Conservation (phyloP, 2,113 vertebrate genomes). For the Odontesthes bonariensis region DNA sequence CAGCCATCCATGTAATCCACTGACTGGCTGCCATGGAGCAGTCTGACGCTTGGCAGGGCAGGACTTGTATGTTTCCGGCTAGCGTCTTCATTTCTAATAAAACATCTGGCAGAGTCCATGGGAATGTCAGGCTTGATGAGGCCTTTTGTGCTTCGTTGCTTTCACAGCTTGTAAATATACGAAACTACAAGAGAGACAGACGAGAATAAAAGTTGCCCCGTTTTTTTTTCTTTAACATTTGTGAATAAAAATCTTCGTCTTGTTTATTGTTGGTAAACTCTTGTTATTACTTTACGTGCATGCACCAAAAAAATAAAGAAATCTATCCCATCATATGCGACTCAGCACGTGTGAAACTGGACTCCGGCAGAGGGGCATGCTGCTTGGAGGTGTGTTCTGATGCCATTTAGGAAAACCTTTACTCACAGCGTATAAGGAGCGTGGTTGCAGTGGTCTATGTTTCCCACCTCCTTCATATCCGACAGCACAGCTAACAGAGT, state of each 20-base stretch:
- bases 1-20: slow-evolving; percentile 30
- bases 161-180: slow-evolving; percentile 48
- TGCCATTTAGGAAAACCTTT: neutral
- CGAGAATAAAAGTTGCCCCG: neutral
- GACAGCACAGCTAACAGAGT: neutral
- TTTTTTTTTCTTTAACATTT: neutral
- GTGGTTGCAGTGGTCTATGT: neutral
- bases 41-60: slow-evolving; percentile 20
- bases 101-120: slow-evolving; percentile 47
- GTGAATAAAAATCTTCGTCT: neutral
- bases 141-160: slow-evolving; percentile 40
- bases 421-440: slow-evolving; percentile 1
- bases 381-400: neutral
- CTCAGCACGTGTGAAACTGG: no score
- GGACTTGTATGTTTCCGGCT: slow-evolving; percentile 37
- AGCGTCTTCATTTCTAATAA: slow-evolving; percentile 46
- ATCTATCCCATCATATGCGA: no score
- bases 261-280: neutral
- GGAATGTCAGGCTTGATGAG: slow-evolving; percentile 47
- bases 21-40: slow-evolving; percentile 23
- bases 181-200: slow-evolving; percentile 19
- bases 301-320: no score
- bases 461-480: slow-evolving; percentile 2
- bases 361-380: no score
- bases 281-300: neutral